phyloP scores from a whole-genome alignment of 1,140 invertebrate species.

The Plutomurus gul region DNA sequence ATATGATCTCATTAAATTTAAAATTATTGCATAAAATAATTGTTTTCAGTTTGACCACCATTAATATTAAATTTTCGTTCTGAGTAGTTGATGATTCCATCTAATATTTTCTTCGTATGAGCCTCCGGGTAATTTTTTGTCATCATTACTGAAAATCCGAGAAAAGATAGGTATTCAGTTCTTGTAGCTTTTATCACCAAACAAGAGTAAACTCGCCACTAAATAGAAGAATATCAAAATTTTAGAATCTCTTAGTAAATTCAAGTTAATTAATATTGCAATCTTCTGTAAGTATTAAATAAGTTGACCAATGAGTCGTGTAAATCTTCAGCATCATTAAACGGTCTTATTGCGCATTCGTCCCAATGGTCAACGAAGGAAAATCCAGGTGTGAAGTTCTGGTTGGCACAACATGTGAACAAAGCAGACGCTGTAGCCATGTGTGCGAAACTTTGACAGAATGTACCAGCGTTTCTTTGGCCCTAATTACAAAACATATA shows the following conservation, averaged over 20 bases:
- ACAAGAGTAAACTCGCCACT: slow-evolving; percentile 3
- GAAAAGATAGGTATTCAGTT: neutral
- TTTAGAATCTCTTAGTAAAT: neutral
- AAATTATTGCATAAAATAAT: neutral
- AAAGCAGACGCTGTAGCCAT: neutral
- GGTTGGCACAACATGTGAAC: neutral
- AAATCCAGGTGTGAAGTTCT: neutral
- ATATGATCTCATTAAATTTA: neutral
- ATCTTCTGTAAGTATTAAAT: neutral
- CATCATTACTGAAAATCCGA: neutral
- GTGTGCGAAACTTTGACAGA: neutral
- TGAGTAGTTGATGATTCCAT: neutral
- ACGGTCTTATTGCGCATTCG: neutral
- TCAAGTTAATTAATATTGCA: neutral
- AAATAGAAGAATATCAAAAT: neutral
- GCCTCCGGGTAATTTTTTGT: neutral
- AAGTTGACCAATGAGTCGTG: neutral
- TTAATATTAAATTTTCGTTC: neutral
- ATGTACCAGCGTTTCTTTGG: neutral
- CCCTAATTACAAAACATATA: neutral
- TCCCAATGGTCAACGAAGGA: neutral
- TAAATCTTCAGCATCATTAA: neutral
- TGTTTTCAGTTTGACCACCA: neutral
- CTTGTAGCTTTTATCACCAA: neutral
- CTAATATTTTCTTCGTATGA: neutral